Percentiles rank a stretch among this genome's conserved stretches.
These are phyloP conservation scores for Periophthalmus modestus DNA, from an alignment of 2,113 vertebrate genomes.

Conservation along the genomic window DNA sequence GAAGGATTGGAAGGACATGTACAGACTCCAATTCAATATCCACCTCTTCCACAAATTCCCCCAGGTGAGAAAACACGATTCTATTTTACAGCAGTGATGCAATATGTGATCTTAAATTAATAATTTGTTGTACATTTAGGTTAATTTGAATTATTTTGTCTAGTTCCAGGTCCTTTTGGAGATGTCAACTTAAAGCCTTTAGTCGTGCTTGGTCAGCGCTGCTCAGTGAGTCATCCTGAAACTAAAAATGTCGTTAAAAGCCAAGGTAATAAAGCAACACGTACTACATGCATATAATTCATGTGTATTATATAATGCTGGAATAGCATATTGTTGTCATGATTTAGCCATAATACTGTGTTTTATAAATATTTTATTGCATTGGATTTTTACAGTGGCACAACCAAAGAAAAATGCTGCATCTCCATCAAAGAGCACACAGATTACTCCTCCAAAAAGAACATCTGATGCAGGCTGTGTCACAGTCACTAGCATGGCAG, in stretches of 20 bases:
- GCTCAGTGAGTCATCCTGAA: not conserved
- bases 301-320: not conserved
- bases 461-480: not conserved
- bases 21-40: not conserved
- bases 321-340: not conserved
- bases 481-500: conserved; percentile 19
- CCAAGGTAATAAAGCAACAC: conserved; percentile 26
- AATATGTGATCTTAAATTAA: not conserved
- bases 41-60: not conserved
- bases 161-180: conserved; percentile 28
- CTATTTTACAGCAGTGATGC: not conserved
- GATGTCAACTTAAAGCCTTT: conserved; percentile 22
- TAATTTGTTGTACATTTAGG: too few species aligned
- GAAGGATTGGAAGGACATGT: conserved; percentile 36
- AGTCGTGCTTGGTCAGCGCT: conserved; percentile 30
- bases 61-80: conserved; percentile 10
- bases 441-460: not conserved
- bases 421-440: not conserved
- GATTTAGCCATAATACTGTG: not conserved
- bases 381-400: conserved; percentile 39
- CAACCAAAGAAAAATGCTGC: conserved; percentile 14
- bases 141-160: conserved; percentile 4
- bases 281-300: not conserved
- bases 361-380: not conserved
- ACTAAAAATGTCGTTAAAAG: not conserved